Evolutionary conservation across 2,797 vertebrate species (phyloP), one percentile per base, ranked within the genome.

Genomic region (Vipera latastei): DNA sequence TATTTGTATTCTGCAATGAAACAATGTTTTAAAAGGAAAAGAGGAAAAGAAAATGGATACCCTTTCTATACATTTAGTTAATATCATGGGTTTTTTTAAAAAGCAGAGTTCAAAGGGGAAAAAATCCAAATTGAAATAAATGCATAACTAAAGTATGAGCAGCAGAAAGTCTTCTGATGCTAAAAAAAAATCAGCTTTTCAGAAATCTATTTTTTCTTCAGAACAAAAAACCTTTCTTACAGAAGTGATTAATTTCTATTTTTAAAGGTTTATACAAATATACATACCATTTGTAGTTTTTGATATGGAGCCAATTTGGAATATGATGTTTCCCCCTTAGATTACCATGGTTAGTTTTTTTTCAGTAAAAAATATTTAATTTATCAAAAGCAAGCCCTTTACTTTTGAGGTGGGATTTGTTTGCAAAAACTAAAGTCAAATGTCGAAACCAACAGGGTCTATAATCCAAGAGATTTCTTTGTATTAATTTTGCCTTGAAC

Each of bases 381-480:
- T 91, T 48, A 86, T 48, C 9, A 61, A 53, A 91, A 59, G 12
- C 9, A 53, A 83, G 28, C 59, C 73, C 20, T 86, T 86, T 53
- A 18, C 12, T 32, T 61, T 61, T 20, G 48, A 65, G 83, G 48
- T 91, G 83, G 28, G 28, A 51, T 55, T 60, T 87, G 85, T 87
- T 91, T 91, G 91, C 90, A 87, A 86, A 65, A 78, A 26, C 22
- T 13, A 91, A 91, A 86, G 60, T 91, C 85, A 91, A 53, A 28
- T 44, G 53, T 18, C 38, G 51, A 56, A 26, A 61, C 48, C 63
- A 86, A 6, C 28, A 61, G 20, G 44, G 78, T 25, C 18, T 56
- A 44, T 60, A 60, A 60, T 60, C 51, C 51, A n/a, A 91, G 63
- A 14, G n/a, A 32, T 57, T 32, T 48, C 44, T 86, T 87, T 63